Base-by-base conservation (phyloP, 1,140 invertebrate species). In the Drosophila cardini region DNA sequence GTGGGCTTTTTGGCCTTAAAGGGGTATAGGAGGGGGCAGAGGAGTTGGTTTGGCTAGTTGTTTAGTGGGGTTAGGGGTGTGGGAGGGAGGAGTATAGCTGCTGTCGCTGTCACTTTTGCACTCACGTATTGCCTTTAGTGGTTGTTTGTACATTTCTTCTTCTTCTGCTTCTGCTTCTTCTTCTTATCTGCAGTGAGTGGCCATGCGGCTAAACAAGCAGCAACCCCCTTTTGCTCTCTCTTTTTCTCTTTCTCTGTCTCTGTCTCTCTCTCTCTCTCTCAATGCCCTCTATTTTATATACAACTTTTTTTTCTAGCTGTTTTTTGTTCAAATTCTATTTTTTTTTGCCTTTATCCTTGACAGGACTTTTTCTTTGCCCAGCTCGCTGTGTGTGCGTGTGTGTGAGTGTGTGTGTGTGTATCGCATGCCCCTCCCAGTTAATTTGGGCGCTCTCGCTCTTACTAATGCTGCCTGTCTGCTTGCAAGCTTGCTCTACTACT, bases 381-480 rank as follows among this genome's bases (percentile, higher is more conserved):
- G 16, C 32, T 56, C 4, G 45, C 7, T 16, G 34, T 50, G n/a
- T 48, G 9, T 40, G 15, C 21, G n/a, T 38, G 16, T 46, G 36
- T 18, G 26, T 42, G 8, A 50, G 32, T 60, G 45, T 78, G 42
- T 67, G 42, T 72, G 56, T 65, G 42, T 70, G 30, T 69, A 10
- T 48, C 26, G 46, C 43, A 83, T 60, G 83, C 84, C 83, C 83
- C 83, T 87, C 83, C 83, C 83, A 87, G 79, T 86, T 86, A 86
- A 86, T 86, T 86, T 86, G 11, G 16, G 52, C 55, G 13, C 52
- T 58, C 58, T 63, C 34, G 34, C 61, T 67, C 42, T 26, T n/a
- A 11, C 55, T 60, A 6, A n/a, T 6, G 18, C 16, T 21, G 13
- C 34, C 36, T 32, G 21, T 6, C 11, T 13, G 13, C 30, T 38